phyloP scores from a whole-genome alignment of 1,140 invertebrate species.

The Tyrophagus putrescentiae region DNA sequence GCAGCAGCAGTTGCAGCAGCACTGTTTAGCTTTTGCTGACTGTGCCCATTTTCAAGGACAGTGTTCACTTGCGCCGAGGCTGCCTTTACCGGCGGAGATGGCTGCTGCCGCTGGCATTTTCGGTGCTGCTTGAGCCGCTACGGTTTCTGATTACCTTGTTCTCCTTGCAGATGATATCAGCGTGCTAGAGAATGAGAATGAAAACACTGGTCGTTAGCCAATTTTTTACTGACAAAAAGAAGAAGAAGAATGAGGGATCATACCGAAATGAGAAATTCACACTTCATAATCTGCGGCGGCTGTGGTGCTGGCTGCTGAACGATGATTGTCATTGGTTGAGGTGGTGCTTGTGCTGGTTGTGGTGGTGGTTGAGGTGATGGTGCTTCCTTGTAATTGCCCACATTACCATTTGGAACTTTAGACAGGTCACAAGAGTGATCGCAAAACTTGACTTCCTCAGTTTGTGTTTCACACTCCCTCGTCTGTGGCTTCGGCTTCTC shows the following conservation, averaged over 20 bases:
- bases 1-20: too few species aligned
- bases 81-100: too few species aligned
- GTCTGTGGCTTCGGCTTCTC: too few species aligned
- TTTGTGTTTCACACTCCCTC: too few species aligned
- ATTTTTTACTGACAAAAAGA: neutral
- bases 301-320: slow-evolving; percentile 1
- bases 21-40: too few species aligned
- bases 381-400: neutral
- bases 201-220: neutral
- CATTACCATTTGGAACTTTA: too few species aligned
- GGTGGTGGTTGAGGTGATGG: neutral
- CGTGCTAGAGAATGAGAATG: neutral
- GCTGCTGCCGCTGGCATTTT: too few species aligned
- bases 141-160: neutral
- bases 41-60: too few species aligned
- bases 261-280: slow-evolving; percentile 11
- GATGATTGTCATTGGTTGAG: neutral
- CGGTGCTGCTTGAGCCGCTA: neutral
- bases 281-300: slow-evolving; percentile 1
- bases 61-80: too few species aligned
- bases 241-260: too few species aligned
- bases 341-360: neutral
- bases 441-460: neutral
- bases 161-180: slow-evolving; percentile 12
- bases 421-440: neutral